Evolutionary conservation across 2,113 vertebrate species (phyloP).

Genomic region (Phoenicopterus ruber): DNA sequence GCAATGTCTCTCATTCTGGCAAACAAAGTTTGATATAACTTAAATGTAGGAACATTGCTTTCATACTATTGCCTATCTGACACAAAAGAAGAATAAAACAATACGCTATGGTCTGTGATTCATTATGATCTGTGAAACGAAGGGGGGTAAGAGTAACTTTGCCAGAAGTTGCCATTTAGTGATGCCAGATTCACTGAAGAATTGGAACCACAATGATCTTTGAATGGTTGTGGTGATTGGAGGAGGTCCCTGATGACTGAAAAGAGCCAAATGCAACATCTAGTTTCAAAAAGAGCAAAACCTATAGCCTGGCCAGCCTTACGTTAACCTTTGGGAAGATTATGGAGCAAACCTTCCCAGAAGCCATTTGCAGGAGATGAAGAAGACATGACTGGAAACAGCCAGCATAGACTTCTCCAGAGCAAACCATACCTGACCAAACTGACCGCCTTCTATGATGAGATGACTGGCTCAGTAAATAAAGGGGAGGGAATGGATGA

Average conservation of each 20-base stretch:
- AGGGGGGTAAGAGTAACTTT: not conserved
- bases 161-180: not conserved
- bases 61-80: not conserved
- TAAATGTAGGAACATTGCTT: not conserved
- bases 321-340: not conserved
- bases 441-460: not conserved
- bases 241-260: not conserved
- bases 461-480: not conserved
- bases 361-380: not conserved
- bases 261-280: not conserved
- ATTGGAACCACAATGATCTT: not conserved
- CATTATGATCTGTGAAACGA: not conserved
- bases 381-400: not conserved
- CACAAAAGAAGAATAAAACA: not conserved
- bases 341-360: not conserved
- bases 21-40: not conserved
- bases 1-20: not conserved
- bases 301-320: not conserved
- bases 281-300: not conserved
- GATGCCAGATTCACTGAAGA: not conserved
- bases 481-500: not conserved
- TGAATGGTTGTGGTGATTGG: not conserved
- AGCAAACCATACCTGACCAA: not conserved
- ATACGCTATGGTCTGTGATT: not conserved
- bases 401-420: not conserved